These are phyloP conservation scores for Porites australiensis DNA, from an alignment of 64 coral and sea anemone genomes.

Conservation along the genomic window DNA sequence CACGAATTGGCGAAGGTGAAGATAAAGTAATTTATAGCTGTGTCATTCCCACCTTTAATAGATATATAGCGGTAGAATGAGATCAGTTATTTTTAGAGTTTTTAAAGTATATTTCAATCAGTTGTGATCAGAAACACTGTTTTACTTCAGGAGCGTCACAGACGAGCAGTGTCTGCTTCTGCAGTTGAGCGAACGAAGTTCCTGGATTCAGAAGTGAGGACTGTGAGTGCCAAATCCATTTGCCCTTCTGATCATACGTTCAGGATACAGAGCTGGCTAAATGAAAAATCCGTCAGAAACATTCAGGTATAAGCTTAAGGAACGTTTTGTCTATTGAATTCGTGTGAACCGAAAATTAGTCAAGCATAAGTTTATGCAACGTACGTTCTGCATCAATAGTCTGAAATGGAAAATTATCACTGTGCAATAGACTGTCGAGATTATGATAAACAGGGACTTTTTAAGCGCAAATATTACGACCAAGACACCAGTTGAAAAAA, in stretches of 20 bases:
- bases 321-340: no score
- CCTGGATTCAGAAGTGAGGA: conserved; percentile 12
- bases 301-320: conserved; percentile 74
- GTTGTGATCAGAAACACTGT: not conserved
- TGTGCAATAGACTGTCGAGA: no score
- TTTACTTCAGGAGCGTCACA: conserved; percentile 43
- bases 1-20: conserved; percentile 61
- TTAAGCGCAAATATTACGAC: no score
- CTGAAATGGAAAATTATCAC: no score
- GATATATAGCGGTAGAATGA: not conserved
- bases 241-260: conserved; percentile 76
- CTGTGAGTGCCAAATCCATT: conserved; percentile 11
- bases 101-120: not conserved
- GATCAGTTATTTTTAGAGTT: not conserved
- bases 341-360: no score
- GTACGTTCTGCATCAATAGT: no score
- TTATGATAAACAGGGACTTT: no score
- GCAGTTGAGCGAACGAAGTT: conserved; percentile 49
- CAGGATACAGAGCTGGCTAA: conserved; percentile 92
- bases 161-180: conserved; percentile 74
- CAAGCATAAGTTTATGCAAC: no score
- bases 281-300: conserved; percentile 90
- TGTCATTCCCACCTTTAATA: not conserved
- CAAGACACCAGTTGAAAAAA: no score
- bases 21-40: not conserved